phyloP scores from a whole-genome alignment of 2,797 vertebrate genomes.

The Lophius americanus region DNA sequence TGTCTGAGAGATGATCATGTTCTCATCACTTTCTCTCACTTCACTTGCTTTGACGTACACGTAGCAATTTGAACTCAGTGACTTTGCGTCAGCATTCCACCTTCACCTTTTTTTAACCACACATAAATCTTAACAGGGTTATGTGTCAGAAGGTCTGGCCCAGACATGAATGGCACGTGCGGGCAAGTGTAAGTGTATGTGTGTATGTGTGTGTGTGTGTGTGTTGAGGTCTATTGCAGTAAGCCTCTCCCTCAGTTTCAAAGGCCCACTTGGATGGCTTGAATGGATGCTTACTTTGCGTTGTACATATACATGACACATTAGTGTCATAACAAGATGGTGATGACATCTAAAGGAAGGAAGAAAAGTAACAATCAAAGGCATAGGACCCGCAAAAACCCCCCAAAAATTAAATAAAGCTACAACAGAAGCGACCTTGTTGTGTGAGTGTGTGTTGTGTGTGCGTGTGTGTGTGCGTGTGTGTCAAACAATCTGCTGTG shows the following conservation, averaged over 20 bases:
- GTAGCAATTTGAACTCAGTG: neutral
- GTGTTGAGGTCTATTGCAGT: neutral
- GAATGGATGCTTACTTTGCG: neutral
- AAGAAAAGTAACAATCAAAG: neutral
- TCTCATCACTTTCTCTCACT: neutral
- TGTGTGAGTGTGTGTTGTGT: neutral
- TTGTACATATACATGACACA: neutral
- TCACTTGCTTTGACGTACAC: too few relatives aligned
- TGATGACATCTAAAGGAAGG: constrained; percentile 6
- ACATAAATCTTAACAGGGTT: neutral
- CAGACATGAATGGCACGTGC: neutral
- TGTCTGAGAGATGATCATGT: neutral
- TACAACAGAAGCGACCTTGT: neutral
- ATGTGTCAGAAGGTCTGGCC: neutral
- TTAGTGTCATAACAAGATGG: constrained; percentile 1
- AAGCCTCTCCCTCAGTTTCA: neutral
- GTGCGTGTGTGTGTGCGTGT: constrained; percentile 1
- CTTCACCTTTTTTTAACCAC: neutral
- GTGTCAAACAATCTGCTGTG: constrained; percentile 20
- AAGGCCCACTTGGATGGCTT: neutral
- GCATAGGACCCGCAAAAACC: neutral
- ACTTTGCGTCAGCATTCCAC: neutral
- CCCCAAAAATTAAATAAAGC: too few relatives aligned
- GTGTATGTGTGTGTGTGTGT: neutral
- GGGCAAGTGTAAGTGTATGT: neutral